phyloP scores from a whole-genome alignment of 2,888 invertebrate species.

The Scelioninae gen. 1 region DNA sequence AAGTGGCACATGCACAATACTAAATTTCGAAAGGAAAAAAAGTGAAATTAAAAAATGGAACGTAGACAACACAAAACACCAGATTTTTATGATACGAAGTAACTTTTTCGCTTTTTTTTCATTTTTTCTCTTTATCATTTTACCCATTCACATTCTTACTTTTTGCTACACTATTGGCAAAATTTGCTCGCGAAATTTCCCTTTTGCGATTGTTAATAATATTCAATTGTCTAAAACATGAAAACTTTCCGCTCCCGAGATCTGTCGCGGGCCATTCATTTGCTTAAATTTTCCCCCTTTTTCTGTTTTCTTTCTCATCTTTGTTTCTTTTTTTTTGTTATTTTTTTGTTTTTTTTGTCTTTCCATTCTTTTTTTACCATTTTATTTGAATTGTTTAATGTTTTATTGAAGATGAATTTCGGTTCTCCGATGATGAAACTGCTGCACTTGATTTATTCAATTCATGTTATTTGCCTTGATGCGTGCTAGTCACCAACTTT shows the following conservation, averaged over 20 bases:
- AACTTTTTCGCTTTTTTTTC: constrained; percentile 56
- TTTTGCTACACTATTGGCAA: constrained; percentile 68
- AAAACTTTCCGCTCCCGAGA: constrained; percentile 80
- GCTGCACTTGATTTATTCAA: constrained; percentile 14
- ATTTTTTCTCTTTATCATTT: constrained; percentile 34
- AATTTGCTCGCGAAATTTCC: constrained; percentile 76
- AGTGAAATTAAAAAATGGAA: constrained; percentile 74
- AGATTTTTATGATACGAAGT: constrained; percentile 75
- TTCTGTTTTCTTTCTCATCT: constrained; percentile 46
- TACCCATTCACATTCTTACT: neutral
- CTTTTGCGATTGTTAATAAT: constrained; percentile 71
- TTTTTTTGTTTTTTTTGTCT: constrained; percentile 60
- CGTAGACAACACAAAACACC: constrained; percentile 83
- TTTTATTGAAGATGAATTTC: constrained; percentile 37
- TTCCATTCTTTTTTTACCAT: constrained; percentile 30
- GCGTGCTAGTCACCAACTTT: constrained; percentile 7
- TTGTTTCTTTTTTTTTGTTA: constrained; percentile 66
- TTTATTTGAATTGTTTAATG: constrained; percentile 54
- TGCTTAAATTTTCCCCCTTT: constrained; percentile 61
- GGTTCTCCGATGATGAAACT: constrained; percentile 58
- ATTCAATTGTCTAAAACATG: constrained; percentile 83
- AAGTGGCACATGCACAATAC: constrained; percentile 83
- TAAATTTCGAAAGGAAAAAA: constrained; percentile 73
- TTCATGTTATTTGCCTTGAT: neutral
- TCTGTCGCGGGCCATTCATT: constrained; percentile 77